Base-by-base conservation (phyloP, 2,888 invertebrate species). In the Dioctria linearis region DNA sequence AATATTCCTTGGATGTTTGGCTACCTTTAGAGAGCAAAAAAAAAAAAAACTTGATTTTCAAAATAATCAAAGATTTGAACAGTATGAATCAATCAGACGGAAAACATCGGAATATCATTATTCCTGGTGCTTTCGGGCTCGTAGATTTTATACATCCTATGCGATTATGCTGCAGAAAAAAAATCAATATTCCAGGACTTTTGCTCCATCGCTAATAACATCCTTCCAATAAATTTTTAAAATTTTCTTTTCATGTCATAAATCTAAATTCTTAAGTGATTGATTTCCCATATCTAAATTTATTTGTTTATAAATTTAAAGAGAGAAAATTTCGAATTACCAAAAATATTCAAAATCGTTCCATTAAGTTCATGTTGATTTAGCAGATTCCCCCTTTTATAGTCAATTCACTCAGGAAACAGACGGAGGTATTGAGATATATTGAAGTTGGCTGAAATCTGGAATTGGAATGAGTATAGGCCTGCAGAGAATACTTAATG, bases 121-220 rank as follows among this genome's bases (percentile, higher is more conserved):
- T 11, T 37, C 3, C 40, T 65, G 11, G 6, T 25, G 25, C 25
- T 25, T 25, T 25, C 25, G 25, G 2, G 25, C 25, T 2, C 25
- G 25, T 25, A 25, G 25, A 25, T 25, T 25, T 25, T 25, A 25
- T 25, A 25, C 25, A 25, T 25, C 25, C 25, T 25, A 25, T 25
- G 25, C 25, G 25, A 25, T 25, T 25, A 25, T 25, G 25, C 25
- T 25, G 25, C 25, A 0, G 40, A 65, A 25, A 69, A 69, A 43
- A 69, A 69, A 69, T 69, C 69, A 51, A 69, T 69, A 67, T n/a
- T 51, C 49, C 51, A 11, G 49, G 37, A 69, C 49, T 51, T 51
- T 37, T 69, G 49, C 11, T 49, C 37, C 6, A 42, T n/a, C 5
- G 11, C 4, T 65, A 42, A 65, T 63, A 65, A 65, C n/a, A 40